Conservation (phyloP, 1,140 invertebrate species). For the Sycobia sp. region DNA sequence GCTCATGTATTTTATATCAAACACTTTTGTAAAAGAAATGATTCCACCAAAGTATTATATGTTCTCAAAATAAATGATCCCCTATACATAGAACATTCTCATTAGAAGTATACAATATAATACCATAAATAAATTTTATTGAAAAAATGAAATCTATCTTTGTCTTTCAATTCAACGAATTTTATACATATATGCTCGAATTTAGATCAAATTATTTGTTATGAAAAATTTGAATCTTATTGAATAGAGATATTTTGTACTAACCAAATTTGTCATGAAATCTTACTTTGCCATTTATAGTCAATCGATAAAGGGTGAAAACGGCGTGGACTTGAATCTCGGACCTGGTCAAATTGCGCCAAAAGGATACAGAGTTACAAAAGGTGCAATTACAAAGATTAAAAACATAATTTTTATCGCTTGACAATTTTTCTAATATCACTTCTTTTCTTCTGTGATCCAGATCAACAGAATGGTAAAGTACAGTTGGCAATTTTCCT, state of each 20-base stretch:
- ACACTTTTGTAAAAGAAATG: too few species aligned
- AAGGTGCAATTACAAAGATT: slow-evolving; percentile 48
- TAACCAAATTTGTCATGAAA: too few species aligned
- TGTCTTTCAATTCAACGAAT: too few species aligned
- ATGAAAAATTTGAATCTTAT: slow-evolving; percentile 1
- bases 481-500: slow-evolving; percentile 86
- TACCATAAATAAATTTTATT: too few species aligned
- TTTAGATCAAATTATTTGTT: neutral
- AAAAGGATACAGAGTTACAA: slow-evolving; percentile 67
- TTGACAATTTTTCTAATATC: neutral
- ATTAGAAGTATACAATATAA: too few species aligned
- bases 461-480: slow-evolving; percentile 74
- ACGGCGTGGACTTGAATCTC: slow-evolving; percentile 59
- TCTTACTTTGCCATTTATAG: slow-evolving; percentile 43
- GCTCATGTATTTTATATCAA: too few species aligned
- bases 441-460: neutral
- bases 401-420: neutral
- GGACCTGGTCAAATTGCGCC: slow-evolving; percentile 81
- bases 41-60: too few species aligned
- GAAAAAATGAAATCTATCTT: too few species aligned
- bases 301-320: slow-evolving; percentile 51
- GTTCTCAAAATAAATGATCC: too few species aligned
- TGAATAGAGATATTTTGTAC: too few species aligned
- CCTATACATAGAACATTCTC: too few species aligned
- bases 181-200: neutral